Conservation (phyloP, 2,797 vertebrate species). For the Hydrocynus forskahlii region DNA sequence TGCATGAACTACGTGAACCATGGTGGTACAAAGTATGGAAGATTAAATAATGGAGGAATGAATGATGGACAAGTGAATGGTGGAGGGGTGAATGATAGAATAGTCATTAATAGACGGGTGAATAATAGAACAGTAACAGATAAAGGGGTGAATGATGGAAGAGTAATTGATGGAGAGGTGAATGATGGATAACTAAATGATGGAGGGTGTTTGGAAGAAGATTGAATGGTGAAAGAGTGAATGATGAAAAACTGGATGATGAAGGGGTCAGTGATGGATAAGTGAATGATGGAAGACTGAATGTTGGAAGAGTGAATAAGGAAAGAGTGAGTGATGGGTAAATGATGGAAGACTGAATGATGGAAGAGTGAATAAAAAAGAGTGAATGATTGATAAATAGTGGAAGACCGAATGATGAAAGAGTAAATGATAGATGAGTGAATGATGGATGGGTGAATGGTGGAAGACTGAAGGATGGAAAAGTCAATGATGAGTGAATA, state of each 20-base stretch:
- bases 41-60: background rate
- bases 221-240: background rate
- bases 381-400: no score
- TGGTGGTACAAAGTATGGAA: background rate
- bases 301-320: background rate
- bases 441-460: background rate
- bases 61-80: background rate
- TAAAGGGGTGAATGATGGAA: background rate
- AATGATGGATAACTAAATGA: background rate
- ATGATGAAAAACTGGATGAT: background rate
- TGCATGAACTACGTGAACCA: background rate
- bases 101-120: background rate
- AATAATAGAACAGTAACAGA: background rate
- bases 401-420: background rate
- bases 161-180: background rate
- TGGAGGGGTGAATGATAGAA: background rate
- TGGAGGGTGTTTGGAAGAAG: background rate
- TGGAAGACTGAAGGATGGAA: background rate
- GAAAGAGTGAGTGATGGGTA: background rate
- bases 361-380: no score
- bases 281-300: background rate
- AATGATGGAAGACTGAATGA: no score
- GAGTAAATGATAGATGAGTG: no score
- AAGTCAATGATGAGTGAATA: background rate
- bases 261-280: background rate